Conservation (phyloP, 2,888 invertebrate genomes). For the Callinectes sapidus region DNA sequence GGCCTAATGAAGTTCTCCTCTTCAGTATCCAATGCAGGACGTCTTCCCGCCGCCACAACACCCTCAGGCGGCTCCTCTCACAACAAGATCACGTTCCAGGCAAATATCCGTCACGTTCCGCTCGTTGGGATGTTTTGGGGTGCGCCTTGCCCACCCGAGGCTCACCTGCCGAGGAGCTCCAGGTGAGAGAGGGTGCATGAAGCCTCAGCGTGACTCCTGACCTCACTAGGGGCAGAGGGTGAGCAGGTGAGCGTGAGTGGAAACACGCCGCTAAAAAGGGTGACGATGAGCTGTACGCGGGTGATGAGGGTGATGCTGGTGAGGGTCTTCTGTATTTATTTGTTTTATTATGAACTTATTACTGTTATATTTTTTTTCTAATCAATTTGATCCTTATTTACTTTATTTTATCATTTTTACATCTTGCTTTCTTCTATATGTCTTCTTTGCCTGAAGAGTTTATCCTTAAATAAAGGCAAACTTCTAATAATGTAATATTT, state of each 20-base stretch:
- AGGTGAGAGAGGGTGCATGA: not conserved
- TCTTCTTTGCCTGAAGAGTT: too few relatives aligned
- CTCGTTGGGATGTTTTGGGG: not conserved
- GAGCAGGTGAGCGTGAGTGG: slow-evolving; percentile 28
- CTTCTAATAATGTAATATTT: too few relatives aligned
- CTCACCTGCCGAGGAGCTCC: slow-evolving; percentile 22
- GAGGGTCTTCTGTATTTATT: too few relatives aligned
- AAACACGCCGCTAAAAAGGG: slow-evolving; percentile 31
- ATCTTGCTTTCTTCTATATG: too few relatives aligned
- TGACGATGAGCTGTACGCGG: not conserved
- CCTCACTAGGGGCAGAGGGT: not conserved
- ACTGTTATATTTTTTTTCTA: too few relatives aligned
- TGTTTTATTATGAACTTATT: too few relatives aligned
- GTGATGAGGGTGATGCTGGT: not conserved
- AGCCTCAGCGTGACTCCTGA: slow-evolving; percentile 26
- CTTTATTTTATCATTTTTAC: too few relatives aligned
- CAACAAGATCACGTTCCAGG: slow-evolving; percentile 16
- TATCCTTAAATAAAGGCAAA: too few relatives aligned
- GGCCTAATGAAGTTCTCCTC: not conserved
- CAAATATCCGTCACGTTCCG: slow-evolving; percentile 22
- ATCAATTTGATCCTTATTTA: too few relatives aligned
- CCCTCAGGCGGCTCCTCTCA: slow-evolving; percentile 16
- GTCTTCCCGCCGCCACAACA: slow-evolving; percentile 27
- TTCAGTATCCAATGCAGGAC: not conserved
- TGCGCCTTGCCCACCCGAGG: slow-evolving; percentile 4